Percentiles rank a stretch among this genome's conserved stretches.
Conservation (phyloP, 2,113 vertebrate genomes). For the Tringa solitaria region DNA sequence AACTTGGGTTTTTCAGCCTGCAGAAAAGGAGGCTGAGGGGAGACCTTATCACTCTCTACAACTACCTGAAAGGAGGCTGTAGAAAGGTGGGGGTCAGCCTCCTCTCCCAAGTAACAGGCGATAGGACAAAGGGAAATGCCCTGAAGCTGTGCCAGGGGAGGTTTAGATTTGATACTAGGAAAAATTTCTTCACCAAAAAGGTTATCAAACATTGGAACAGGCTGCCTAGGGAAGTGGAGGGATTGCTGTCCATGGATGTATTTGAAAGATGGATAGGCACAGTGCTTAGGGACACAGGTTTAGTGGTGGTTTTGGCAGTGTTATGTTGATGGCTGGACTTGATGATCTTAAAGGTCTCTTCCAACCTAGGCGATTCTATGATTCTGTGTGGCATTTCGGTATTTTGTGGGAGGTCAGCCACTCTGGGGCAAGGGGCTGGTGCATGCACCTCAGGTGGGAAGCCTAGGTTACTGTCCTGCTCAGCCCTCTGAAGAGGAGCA, state of each 20-base stretch:
- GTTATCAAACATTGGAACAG: neutral
- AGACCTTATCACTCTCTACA: no score
- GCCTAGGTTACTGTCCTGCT: fast-evolving
- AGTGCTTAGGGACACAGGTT: neutral
- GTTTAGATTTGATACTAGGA: neutral
- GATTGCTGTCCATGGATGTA: neutral
- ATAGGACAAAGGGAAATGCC: neutral
- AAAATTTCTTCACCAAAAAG: neutral
- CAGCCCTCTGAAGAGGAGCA: neutral
- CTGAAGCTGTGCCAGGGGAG: neutral
- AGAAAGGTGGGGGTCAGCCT: no score
- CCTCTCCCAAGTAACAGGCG: no score
- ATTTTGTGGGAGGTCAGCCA: fast-evolving
- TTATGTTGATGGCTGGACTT: neutral
- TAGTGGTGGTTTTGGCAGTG: neutral
- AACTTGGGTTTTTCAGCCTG: neutral
- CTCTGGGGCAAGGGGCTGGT: neutral
- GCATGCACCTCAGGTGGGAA: fast-evolving
- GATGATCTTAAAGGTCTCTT: neutral
- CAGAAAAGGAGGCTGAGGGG: neutral
- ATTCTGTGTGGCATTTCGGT: fast-evolving
- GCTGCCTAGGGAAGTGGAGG: neutral
- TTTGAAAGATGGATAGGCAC: neutral
- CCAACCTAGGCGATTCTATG: neutral
- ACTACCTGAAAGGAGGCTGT: no score